Evolutionary conservation across 2,797 vertebrate species (phyloP), one percentile per base, ranked within the genome.

Genomic region (Cyclopterus lumpus): DNA sequence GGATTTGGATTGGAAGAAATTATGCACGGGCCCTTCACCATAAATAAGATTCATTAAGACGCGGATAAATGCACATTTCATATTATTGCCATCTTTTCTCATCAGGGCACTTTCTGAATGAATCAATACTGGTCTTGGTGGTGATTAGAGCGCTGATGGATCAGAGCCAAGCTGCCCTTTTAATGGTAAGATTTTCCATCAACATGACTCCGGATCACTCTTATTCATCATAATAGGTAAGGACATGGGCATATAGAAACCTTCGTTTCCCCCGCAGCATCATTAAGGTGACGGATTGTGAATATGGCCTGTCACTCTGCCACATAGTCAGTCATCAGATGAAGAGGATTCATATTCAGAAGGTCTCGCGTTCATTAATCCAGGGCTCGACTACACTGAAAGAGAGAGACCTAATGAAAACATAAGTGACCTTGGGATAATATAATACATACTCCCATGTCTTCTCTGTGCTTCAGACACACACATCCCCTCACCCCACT

Each of bases 31-130:
- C 83, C 80, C 60, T 81, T 90, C 71, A 1, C 92, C 85, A 94
- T 94, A 93, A 93, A 93, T 91, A 91, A 92, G 93, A 94, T 93
- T 93, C 78, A 94, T 94, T 89, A 84, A 86, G 92, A 91, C 85
- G 63, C 81, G 74, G 91, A 94, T 67, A 76, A 93, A 94, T 93
- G 87, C 82, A 78, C 70, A 65, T 90, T 89, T 92, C 86, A 88
- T 91, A 91, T 92, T 90, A 93, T 82, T 28, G 63, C 90, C 82
- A 85, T 87, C 88, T 90, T 86, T 93, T 76, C 84, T 90, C 92
- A 88, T 90, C 86, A 78, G 89, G 88, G 91, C 89, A 92, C 93
- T 94, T 94, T 94, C 93, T 93, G 92, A 93, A 90, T 57, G 62
- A 92, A 94, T 94, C 93, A 93, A 94, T 94, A 94, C 85, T 84